Evolutionary conservation across 2,797 vertebrate genomes (phyloP), one percentile per base, ranked within the genome.

Genomic region (Nannoperca australis): DNA sequence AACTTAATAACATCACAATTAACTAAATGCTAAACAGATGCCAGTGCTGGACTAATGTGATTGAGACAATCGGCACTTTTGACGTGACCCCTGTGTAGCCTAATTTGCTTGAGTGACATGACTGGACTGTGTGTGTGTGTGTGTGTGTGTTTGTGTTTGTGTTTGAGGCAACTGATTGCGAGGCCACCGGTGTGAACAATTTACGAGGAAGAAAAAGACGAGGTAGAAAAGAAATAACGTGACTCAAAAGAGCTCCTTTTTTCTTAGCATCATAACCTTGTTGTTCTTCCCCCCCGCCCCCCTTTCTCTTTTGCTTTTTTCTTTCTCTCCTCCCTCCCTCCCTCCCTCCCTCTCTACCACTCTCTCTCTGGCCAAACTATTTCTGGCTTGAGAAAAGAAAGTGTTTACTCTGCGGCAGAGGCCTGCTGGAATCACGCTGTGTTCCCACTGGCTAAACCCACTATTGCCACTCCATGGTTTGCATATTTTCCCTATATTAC

Each of bases 1-100:
- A 98, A 97, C 95, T 97, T 97, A 98, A 98, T 97, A 96, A 97
- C 93, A 95, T 96, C 95, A 97, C 97, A 97, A 98, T 98, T 98
- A 98, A 97, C 95, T 96, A 97, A 97, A 98, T 97, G 96, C 96
- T 97, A 97, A 97, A 97, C 97, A 98, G 97, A 97, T 96, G 97
- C 94, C 94, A 83, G 95, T 87, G 96, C 96, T 91, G 95, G 95
- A 94, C 96, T 96, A 96, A 96, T 96, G 95, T 95, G 97, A 98
- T 95, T 95, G 97, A 96, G 97, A 96, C 97, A 92, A 94, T 97
- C 95, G 95, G 96, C 96, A 96, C 96, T 94, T 96, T 96, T 97
- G 97, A 97, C 96, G 96, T 93, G 93, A 95, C 93, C 94, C 90
- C 83, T 92, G 93, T 94, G 92, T 90, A 90, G 88, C 92, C 90